Evolutionary conservation across 2,797 vertebrate genomes (phyloP).

Genomic region (Austrolebias charrua): DNA sequence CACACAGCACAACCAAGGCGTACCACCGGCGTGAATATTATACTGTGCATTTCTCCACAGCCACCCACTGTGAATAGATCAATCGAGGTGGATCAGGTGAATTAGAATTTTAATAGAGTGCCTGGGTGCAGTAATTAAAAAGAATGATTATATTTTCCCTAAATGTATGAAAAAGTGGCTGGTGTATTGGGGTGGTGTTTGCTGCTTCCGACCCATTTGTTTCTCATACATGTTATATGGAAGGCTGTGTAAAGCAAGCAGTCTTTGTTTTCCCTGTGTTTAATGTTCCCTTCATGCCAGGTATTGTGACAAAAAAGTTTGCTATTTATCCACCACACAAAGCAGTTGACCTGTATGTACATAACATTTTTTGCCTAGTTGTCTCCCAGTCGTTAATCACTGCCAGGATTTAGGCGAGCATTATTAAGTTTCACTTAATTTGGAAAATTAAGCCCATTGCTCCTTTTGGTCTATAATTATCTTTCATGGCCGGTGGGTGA

Average conservation of each 20-base stretch:
- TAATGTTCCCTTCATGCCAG: conserved; percentile 11
- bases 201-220: conserved; percentile 52
- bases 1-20: conserved; percentile 86
- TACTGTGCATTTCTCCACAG: conserved; percentile 88
- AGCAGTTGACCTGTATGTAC: conserved; percentile 54
- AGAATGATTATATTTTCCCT: conserved; percentile 89
- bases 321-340: conserved; percentile 44
- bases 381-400: conserved; percentile 88
- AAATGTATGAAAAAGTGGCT: conserved; percentile 74
- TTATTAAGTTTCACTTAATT: conserved; percentile 94
- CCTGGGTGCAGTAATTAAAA: conserved; percentile 84
- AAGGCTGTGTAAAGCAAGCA: not conserved
- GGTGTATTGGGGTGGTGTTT: conserved; percentile 46
- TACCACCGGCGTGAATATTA: conserved; percentile 88
- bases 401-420: conserved; percentile 84
- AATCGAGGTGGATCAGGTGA: conserved; percentile 91
- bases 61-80: conserved; percentile 91
- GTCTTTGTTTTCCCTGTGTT: not conserved
- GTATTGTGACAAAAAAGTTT: conserved; percentile 13
- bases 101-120: conserved; percentile 86
- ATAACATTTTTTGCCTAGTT: conserved; percentile 59
- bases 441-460: conserved; percentile 87
- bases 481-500: conserved; percentile 88
- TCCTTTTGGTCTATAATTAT: conserved; percentile 89
- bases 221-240: conserved; percentile 7